Percentiles rank a stretch among this genome's conserved stretches.
Conservation (phyloP, 2,113 vertebrate genomes). For the Vulpes lagopus region DNA sequence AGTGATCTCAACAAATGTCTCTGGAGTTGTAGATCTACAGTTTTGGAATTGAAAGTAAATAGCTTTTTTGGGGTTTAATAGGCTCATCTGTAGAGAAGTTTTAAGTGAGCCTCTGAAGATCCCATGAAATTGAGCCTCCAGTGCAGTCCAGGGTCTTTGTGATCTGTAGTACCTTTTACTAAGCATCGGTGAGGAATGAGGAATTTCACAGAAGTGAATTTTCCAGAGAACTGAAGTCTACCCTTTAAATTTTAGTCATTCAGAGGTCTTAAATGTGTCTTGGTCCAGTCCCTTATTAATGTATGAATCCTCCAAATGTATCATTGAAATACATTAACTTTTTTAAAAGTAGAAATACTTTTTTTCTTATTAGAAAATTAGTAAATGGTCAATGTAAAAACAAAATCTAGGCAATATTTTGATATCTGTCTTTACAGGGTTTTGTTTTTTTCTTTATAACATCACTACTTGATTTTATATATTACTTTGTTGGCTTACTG, state of each 20-base stretch:
- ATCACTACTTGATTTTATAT: neutral
- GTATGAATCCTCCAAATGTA: neutral
- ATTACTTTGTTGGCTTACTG: neutral
- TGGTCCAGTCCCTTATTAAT: neutral
- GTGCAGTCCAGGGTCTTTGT: neutral
- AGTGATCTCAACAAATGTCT: neutral
- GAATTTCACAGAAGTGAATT: slow-evolving; percentile 26
- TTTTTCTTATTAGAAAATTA: slow-evolving; percentile 20
- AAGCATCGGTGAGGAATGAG: neutral
- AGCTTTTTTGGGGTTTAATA: neutral
- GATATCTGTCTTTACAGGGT: neutral
- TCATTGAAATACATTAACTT: slow-evolving; percentile 30
- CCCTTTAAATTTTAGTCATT: slow-evolving; percentile 20
- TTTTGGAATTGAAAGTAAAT: slow-evolving; percentile 26
- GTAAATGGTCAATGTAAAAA: neutral
- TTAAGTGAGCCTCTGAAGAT: neutral
- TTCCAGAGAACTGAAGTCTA: neutral
- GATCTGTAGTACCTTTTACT: slow-evolving; percentile 8
- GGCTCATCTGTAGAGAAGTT: slow-evolving; percentile 3
- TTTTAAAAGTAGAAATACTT: neutral
- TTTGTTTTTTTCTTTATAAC: neutral
- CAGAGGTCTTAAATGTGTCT: neutral
- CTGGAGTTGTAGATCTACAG: neutral
- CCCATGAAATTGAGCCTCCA: neutral
- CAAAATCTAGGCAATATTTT: neutral